Evolutionary conservation across 2,113 vertebrate species (phyloP), one percentile per base, ranked within the genome.

Genomic region (Aplodontia rufa): DNA sequence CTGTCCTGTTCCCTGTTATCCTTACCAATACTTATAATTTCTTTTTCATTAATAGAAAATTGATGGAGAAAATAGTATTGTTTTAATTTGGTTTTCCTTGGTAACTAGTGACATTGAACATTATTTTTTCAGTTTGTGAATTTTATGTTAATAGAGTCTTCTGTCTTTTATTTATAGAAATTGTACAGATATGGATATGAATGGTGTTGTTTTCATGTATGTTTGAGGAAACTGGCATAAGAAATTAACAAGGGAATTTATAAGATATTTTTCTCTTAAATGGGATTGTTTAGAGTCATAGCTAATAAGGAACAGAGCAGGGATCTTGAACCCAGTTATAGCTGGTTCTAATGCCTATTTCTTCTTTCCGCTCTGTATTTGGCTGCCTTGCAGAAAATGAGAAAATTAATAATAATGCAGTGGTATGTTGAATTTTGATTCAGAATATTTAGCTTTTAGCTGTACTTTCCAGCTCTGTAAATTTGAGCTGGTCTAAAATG

Each of bases 371-470:
- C 20, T 47, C 35, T 82, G 28, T 69, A 72, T 62, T 19, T 93
- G n/a, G 16, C 37, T 83, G 40, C 78, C 47, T 91, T 87, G 12
- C 6, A 83, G 62, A 17, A 55, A 79, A 83, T 93, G 28, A 88
- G 22, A 53, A 91, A 80, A 62, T 75, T 55, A 74, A 79, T 92
- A 55, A 32, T 69, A 32, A 72, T 22, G 12, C 47, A 79, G 6
- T 79, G 62, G 14, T 90, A 14, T 80, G 72, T 37, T 86, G 58
- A 90, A 79, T 72, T 95, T 78, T 93, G 71, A 66, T 37, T 76
- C 4, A 72, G 17, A 87, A 60, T 55, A 60, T 6, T 78, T 72
- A 49, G 42, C 13, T 71, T 40, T 60, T 53, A 90, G 35, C 17
- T 47, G 55, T 85, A 10, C 30, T 87, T 71, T 51, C 7, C 53